Conservation (phyloP, 2,888 invertebrate species). For the Salticus scenicus region DNA sequence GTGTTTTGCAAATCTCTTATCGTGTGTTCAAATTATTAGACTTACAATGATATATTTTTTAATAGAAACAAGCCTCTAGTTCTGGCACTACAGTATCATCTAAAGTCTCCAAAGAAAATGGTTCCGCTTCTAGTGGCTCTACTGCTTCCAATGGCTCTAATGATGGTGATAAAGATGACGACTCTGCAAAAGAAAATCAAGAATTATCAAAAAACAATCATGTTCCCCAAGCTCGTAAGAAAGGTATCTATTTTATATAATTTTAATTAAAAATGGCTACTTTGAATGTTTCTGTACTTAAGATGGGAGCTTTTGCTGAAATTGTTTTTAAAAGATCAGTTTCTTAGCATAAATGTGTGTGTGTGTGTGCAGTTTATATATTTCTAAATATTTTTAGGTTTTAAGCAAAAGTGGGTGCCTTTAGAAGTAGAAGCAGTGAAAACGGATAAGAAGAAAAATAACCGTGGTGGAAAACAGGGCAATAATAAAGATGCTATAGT, state of each 20-base stretch:
- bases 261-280: background rate
- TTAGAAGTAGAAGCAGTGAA: constrained; percentile 84
- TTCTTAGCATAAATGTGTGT: background rate
- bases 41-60: too few relatives aligned
- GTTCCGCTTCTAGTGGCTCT: constrained; percentile 18
- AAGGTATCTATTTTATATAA: constrained; percentile 54
- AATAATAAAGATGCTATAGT: constrained; percentile 23
- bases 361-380: background rate
- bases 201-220: constrained; percentile 56
- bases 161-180: constrained; percentile 65
- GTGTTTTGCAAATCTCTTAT: too few relatives aligned
- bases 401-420: constrained; percentile 92
- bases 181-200: constrained; percentile 71
- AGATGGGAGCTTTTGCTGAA: background rate
- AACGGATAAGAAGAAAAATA: constrained; percentile 56
- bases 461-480: constrained; percentile 21
- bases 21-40: too few relatives aligned
- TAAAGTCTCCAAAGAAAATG: background rate
- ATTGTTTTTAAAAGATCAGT: background rate
- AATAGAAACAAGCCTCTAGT: constrained; percentile 39
- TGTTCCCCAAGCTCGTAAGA: constrained; percentile 54
- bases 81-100: constrained; percentile 4
- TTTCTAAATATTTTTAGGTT: constrained; percentile 74
- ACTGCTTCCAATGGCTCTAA: constrained; percentile 43
- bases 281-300: background rate